Conservation (phyloP, 2,113 vertebrate genomes). For the Procavia capensis region DNA sequence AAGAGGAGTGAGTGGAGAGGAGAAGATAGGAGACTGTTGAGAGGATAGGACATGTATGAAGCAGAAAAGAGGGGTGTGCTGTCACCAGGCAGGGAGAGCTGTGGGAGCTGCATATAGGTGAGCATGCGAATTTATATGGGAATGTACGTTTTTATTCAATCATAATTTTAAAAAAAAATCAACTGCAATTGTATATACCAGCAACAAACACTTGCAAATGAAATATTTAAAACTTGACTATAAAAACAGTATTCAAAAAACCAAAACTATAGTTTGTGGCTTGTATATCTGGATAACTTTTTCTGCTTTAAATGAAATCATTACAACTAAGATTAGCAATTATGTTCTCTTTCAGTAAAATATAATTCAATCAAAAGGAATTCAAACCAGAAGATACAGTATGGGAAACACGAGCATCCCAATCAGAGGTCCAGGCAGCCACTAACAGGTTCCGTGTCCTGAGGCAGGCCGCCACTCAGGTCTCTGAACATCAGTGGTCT, state of each 20-base stretch:
- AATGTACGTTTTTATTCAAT: too few relatives aligned
- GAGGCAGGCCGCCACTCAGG: neutral
- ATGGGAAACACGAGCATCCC: neutral
- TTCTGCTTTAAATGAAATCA: conserved; percentile 7
- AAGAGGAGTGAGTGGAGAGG: too few relatives aligned
- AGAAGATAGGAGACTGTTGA: too few relatives aligned
- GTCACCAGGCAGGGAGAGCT: too few relatives aligned
- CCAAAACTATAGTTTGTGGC: neutral
- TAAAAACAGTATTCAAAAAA: conserved; percentile 33
- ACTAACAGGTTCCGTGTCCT: neutral
- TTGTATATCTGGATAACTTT: neutral
- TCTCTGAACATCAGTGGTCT: neutral
- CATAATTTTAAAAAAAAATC: too few relatives aligned
- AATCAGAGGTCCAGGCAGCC: neutral
- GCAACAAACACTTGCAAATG: conserved; percentile 30
- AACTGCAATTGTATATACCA: neutral
- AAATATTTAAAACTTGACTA: conserved; percentile 17
- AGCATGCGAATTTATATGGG: too few relatives aligned
- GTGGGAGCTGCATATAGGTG: too few relatives aligned
- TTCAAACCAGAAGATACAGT: neutral
- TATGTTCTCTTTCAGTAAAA: neutral
- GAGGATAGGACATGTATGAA: too few relatives aligned
- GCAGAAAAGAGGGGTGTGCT: too few relatives aligned
- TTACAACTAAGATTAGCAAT: conserved; percentile 21
- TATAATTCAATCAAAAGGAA: neutral